phyloP scores from a whole-genome alignment of 2,888 invertebrate species.

The Atethmia centrago region DNA sequence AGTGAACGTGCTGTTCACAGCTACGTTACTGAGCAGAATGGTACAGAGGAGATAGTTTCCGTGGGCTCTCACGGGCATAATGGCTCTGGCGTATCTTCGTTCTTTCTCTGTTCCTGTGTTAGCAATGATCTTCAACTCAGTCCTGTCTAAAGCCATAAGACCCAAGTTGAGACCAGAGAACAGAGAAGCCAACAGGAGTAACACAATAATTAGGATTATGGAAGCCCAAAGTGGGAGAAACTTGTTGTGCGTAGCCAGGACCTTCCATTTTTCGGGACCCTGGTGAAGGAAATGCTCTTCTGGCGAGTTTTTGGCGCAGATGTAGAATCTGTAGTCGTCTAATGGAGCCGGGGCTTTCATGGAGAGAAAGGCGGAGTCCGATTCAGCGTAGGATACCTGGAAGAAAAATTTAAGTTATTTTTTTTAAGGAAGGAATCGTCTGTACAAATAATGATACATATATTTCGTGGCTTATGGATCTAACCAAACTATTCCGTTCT shows the following conservation, averaged over 20 bases:
- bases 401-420: neutral
- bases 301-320: constrained; percentile 78
- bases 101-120: constrained; percentile 97
- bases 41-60: constrained; percentile 98
- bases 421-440: too few species aligned
- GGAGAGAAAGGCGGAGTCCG: constrained; percentile 78
- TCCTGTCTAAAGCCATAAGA: constrained; percentile 98
- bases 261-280: constrained; percentile 91
- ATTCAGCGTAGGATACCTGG: constrained; percentile 73
- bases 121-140: constrained; percentile 98
- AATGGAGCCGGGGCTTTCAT: constrained; percentile 79
- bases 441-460: too few species aligned
- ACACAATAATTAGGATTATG: constrained; percentile 92
- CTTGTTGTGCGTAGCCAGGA: constrained; percentile 93
- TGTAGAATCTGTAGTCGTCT: constrained; percentile 82
- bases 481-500: too few species aligned
- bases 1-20: constrained; percentile 98
- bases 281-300: constrained; percentile 91
- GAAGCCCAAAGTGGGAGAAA: constrained; percentile 95
- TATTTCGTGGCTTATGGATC: too few species aligned
- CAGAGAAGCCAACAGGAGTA: constrained; percentile 97
- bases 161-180: constrained; percentile 99
- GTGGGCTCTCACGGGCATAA: constrained; percentile 97
- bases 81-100: constrained; percentile 95
- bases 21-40: constrained; percentile 95